Conservation (phyloP, 1,140 invertebrate genomes). For the Limonius californicus region DNA sequence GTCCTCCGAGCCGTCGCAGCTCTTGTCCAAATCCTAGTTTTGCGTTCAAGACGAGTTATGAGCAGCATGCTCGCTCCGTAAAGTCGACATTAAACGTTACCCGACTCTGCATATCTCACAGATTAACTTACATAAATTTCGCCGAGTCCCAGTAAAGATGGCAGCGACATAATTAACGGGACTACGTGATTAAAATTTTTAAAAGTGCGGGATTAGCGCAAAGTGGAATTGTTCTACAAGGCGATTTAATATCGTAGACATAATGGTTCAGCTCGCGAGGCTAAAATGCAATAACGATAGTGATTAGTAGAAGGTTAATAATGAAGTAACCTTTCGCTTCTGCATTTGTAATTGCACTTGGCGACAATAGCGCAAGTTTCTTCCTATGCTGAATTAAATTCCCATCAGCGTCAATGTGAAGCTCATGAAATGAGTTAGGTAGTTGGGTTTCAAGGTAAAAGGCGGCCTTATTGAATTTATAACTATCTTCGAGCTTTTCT, state of each 20-base stretch:
- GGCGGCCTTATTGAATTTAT: too few relatives aligned
- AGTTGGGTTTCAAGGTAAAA: too few relatives aligned
- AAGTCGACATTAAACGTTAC: slow-evolving; percentile 23
- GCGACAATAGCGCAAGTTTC: too few relatives aligned
- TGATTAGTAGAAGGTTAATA: too few relatives aligned
- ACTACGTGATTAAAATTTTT: slow-evolving; percentile 40
- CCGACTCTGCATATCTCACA: slow-evolving; percentile 35
- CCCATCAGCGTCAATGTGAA: too few relatives aligned
- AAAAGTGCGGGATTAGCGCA: background rate
- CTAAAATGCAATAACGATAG: too few relatives aligned
- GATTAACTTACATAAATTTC: slow-evolving; percentile 41
- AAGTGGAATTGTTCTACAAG: background rate
- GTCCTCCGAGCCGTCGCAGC: slow-evolving; percentile 11
- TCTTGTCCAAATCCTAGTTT: slow-evolving; percentile 18
- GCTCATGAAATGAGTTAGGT: too few relatives aligned
- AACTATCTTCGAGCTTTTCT: too few relatives aligned
- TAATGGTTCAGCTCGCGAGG: background rate
- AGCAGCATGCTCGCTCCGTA: slow-evolving; percentile 37
- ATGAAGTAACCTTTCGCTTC: too few relatives aligned
- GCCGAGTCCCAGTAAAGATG: slow-evolving; percentile 29
- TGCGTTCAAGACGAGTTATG: slow-evolving; percentile 29
- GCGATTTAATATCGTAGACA: background rate
- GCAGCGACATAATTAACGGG: slow-evolving; percentile 40
- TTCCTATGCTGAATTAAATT: too few relatives aligned
- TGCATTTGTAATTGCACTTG: too few relatives aligned